phyloP scores from a whole-genome alignment of 2,797 vertebrate species.

The Melanotaenia maccullochi region DNA sequence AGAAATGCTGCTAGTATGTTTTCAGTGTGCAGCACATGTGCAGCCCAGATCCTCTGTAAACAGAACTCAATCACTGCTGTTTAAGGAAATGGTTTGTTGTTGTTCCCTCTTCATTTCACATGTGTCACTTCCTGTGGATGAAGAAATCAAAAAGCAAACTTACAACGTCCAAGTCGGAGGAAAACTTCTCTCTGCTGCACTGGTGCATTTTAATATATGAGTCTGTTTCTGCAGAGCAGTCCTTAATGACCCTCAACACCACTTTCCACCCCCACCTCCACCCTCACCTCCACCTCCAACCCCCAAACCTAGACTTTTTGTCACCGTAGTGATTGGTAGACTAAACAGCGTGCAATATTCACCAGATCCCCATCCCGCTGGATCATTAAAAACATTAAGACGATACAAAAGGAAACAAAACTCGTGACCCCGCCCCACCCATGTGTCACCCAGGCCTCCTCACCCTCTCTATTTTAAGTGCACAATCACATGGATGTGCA shows the following conservation, averaged over 20 bases:
- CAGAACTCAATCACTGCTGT: constrained; percentile 23
- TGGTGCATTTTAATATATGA: constrained; percentile 28
- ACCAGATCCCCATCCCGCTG: constrained; percentile 74
- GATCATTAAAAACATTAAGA: constrained; percentile 72
- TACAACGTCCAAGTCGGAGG: not conserved
- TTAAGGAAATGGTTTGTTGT: constrained; percentile 31
- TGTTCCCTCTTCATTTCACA: constrained; percentile 37
- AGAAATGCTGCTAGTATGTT: not conserved
- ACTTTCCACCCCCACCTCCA: constrained; percentile 43
- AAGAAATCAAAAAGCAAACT: constrained; percentile 33
- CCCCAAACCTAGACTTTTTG: constrained; percentile 86
- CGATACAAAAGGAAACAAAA: constrained; percentile 66
- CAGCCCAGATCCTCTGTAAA: constrained; percentile 19
- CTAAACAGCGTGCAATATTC: constrained; percentile 90
- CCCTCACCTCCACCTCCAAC: constrained; percentile 26
- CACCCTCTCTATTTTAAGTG: constrained; percentile 64
- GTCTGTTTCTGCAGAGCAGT: constrained; percentile 3
- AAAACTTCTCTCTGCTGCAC: constrained; percentile 1
- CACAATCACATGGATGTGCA: constrained; percentile 36
- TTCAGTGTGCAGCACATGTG: constrained; percentile 12
- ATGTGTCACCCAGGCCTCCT: constrained; percentile 19
- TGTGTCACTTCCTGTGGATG: constrained; percentile 45
- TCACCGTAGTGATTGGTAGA: constrained; percentile 94
- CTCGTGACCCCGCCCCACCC: constrained; percentile 48
- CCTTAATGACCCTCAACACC: constrained; percentile 44